Evolutionary conservation across 2,113 vertebrate species (phyloP).

Genomic region (Tretioscincus oriximinensis): DNA sequence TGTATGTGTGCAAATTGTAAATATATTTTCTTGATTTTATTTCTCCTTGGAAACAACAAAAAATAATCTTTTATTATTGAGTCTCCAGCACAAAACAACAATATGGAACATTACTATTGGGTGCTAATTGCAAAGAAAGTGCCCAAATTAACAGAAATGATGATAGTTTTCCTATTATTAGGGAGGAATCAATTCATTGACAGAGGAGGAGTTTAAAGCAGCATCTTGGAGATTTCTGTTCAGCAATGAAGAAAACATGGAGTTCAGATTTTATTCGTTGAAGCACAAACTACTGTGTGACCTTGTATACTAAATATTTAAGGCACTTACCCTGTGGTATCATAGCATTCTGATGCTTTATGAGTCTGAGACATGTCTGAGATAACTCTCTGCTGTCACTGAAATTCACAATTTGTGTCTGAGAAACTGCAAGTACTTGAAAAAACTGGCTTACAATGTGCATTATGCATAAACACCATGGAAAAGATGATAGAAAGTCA

Average conservation of each 20-base stretch:
- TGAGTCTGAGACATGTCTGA: constrained; percentile 34
- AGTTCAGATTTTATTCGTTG: constrained; percentile 34
- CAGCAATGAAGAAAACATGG: constrained; percentile 49
- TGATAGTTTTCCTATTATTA: constrained; percentile 23
- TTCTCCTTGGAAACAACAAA: constrained; percentile 31
- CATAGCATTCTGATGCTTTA: constrained; percentile 2
- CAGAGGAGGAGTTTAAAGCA: constrained; percentile 50
- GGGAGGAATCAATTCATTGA: constrained; percentile 42
- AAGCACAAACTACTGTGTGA: constrained; percentile 2
- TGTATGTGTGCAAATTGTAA: constrained; percentile 64
- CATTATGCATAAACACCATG: constrained; percentile 9
- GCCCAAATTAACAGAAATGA: constrained; percentile 39
- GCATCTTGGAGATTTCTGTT: constrained; percentile 37
- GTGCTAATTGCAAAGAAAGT: constrained; percentile 56
- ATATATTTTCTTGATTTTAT: constrained; percentile 61
- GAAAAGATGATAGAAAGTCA: neutral
- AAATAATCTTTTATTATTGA: constrained; percentile 53
- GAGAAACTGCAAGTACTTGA: neutral
- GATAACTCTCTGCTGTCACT: neutral
- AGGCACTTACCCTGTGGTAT: neutral
- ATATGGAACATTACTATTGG: constrained; percentile 43
- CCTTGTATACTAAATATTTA: constrained; percentile 18
- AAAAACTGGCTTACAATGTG: constrained; percentile 1
- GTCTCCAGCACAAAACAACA: constrained; percentile 46
- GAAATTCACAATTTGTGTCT: constrained; percentile 28